Conservation (phyloP, 2,888 invertebrate genomes). For the Bimastos eiseni region DNA sequence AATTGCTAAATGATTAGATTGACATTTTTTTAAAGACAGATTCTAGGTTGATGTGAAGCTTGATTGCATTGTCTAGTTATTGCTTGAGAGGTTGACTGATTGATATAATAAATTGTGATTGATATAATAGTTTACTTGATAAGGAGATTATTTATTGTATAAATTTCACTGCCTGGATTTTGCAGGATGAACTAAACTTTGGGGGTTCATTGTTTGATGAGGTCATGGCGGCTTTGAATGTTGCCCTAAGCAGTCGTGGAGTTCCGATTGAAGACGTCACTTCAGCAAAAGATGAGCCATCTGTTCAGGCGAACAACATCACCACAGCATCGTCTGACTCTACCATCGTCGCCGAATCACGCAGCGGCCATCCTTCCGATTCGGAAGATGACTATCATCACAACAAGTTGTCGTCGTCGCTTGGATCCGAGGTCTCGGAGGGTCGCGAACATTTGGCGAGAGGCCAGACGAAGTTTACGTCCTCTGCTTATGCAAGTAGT, state of each 20-base stretch:
- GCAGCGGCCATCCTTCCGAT: background rate
- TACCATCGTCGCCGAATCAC: constrained; percentile 17
- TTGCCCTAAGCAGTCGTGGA: background rate
- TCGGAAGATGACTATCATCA: background rate
- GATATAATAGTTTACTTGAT: background rate
- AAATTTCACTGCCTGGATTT: background rate
- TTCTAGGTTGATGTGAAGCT: background rate
- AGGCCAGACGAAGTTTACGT: background rate
- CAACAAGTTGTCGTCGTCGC: background rate
- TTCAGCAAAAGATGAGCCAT: background rate
- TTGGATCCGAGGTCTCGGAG: background rate
- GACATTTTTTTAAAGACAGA: background rate
- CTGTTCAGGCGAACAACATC: background rate
- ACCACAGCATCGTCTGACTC: background rate
- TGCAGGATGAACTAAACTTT: constrained; percentile 22
- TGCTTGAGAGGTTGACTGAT: background rate
- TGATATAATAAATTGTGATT: background rate
- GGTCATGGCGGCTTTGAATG: background rate
- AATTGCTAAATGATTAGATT: background rate
- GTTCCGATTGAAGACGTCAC: background rate
- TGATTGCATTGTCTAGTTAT: background rate
- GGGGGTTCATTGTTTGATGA: background rate
- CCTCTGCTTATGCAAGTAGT: background rate
- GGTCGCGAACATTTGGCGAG: background rate
- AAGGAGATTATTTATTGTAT: background rate